Evolutionary conservation across 2,113 vertebrate genomes (phyloP).

Genomic region (Castor canadensis): DNA sequence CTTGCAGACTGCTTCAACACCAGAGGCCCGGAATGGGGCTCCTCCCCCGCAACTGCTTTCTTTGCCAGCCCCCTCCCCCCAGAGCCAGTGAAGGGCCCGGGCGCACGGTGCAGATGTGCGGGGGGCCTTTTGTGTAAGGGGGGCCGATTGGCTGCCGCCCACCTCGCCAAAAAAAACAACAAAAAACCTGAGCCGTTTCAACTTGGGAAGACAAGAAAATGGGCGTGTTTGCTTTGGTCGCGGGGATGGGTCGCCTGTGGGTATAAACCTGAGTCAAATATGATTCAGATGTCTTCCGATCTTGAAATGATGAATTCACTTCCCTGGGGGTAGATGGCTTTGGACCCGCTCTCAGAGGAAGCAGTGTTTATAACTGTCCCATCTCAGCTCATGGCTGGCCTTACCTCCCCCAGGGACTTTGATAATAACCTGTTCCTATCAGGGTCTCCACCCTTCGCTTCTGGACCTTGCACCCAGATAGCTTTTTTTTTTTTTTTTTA

Average conservation of each 20-base stretch:
- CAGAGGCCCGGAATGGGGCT: not conserved
- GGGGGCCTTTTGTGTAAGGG: not conserved
- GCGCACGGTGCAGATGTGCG: too few relatives aligned
- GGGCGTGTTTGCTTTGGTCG: not conserved
- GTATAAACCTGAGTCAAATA: not conserved
- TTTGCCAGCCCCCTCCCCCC: not conserved
- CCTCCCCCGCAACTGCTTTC: not conserved
- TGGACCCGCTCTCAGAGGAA: not conserved
- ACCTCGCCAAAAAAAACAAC: too few relatives aligned
- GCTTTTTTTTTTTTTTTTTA: constrained; percentile 1
- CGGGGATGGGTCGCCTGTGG: not conserved
- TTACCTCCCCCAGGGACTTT: not conserved
- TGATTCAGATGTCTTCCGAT: not conserved
- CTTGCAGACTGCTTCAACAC: not conserved
- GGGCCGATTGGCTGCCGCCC: not conserved
- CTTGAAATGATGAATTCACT: not conserved
- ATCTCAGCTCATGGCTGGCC: not conserved
- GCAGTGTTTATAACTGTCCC: not conserved
- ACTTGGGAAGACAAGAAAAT: not conserved
- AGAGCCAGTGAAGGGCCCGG: not conserved
- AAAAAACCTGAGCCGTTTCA: not conserved
- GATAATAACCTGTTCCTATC: not conserved
- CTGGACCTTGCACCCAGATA: constrained; percentile 48
- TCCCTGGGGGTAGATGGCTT: not conserved
- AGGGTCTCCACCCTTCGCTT: not conserved